Base-by-base conservation (phyloP, 2,797 vertebrate species). In the Poeciliopsis presidionis region DNA sequence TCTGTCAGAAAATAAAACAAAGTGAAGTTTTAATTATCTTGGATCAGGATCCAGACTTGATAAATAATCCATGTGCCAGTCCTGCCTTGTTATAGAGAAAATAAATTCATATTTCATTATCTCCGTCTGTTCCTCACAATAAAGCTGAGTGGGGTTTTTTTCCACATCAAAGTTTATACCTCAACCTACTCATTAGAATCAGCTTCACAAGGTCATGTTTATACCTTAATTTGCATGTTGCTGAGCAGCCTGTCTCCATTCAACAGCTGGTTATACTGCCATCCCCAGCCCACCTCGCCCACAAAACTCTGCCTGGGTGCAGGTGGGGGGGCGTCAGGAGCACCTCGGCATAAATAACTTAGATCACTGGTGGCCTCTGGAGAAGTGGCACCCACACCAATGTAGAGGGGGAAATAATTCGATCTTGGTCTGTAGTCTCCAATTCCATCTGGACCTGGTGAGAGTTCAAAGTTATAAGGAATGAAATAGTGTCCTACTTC, bases 181-280 rank as follows among this genome's bases (percentile, higher is more conserved):
- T 74, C 33, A 20, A 0, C 30, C 7, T 2, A 0, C 30, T 69
- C 9, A 78, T 87, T 82, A 80, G 46, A 76, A 86, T 71, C 43
- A 49, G 12, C 72, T 5, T 1, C 47, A 57, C 43, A 49, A 0
- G 0, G 3, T 51, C 12, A 39, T 5, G 75, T 11, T 20, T 3
- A n/a, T 90, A 96, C 96, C 96, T 95, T 95, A n/a, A 95, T 92
- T 74, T 96, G 94, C 80, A 90, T 91, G 87, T 94, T 86, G 53
- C 90, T 96, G 80, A 75, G 79, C 41, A 95, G 89, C 0, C 81
- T 81, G 75, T 87, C 91, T 28, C 72, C 79, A 86, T 96, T 95
- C 82, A 97, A 83, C 65, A 74, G 85, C 55, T 84, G 77, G 87
- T 92, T 91, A 33, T 93, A 82, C 59, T 87, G 82, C 86, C 95